Percentiles rank a stretch among this genome's conserved stretches.
phyloP scores from a whole-genome alignment of 92 coral and sea anemone genomes.

The Palythoa heliodiscus region DNA sequence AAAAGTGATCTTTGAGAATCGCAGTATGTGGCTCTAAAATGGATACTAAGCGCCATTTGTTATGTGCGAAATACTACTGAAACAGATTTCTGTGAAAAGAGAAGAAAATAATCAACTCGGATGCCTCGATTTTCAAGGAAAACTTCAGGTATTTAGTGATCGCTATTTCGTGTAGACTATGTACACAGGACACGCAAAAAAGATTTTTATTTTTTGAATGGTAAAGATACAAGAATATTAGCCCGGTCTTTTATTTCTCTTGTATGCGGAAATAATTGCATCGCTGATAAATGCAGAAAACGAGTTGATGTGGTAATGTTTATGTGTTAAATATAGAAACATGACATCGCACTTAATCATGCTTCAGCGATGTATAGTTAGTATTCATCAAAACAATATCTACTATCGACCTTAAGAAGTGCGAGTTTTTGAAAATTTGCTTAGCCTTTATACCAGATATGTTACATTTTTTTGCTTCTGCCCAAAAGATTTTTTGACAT shows the following conservation, averaged over 20 bases:
- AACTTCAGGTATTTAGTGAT: slow-evolving; percentile 58
- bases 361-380: not conserved
- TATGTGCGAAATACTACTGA: slow-evolving; percentile 32
- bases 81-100: slow-evolving; percentile 21
- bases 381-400: too few relatives aligned
- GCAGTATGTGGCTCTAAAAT: not conserved
- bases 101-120: slow-evolving; percentile 54
- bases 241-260: not conserved
- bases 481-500: too few relatives aligned
- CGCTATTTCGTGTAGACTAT: not conserved
- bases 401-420: too few relatives aligned
- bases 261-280: not conserved
- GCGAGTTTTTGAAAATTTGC: too few relatives aligned
- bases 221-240: not conserved
- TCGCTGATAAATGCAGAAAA: not conserved
- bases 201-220: not conserved
- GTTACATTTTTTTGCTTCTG: too few relatives aligned
- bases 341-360: not conserved
- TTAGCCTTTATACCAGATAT: too few relatives aligned
- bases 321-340: not conserved
- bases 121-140: slow-evolving; percentile 92
- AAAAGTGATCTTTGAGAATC: not conserved
- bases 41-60: slow-evolving; percentile 1
- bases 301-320: not conserved
- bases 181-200: not conserved